Base-by-base conservation (phyloP, 2,888 invertebrate genomes). In the Chrysolina americana region DNA sequence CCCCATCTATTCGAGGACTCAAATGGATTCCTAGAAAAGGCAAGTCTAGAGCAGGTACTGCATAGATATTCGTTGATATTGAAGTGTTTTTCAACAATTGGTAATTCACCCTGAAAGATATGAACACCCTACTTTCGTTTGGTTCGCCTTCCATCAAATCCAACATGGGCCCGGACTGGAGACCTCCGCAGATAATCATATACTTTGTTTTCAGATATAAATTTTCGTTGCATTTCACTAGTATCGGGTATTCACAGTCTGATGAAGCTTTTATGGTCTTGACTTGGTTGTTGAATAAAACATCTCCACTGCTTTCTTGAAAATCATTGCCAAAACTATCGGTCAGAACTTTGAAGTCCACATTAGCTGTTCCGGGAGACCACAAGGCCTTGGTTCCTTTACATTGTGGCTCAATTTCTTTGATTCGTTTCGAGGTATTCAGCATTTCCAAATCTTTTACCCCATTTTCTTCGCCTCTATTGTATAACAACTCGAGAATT, bases 1-100 rank as follows among this genome's bases (percentile, higher is more conserved):
- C 66, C 0, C 97, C 97, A 89, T 96, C 95, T 90, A 98, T 93
- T 82, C 95, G 92, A 0, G 98, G 98, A n/a, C 98, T 98, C 84
- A 95, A 95, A 89, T 99, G 98, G 4, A 98, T 97, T 8, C 98
- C 98, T 53, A 99, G 90, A 88, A 99, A 99, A 68, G 98, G 98
- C 3, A 97, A 94, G 89, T 98, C 95, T 2, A 97, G 94, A 89
- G 98, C 96, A n/a, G 98, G 98, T 17, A 98, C 97, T 17, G 98
- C 98, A 88, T 99, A 99, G 83, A 99, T 96, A 86, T 99, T 99
- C 15, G 96, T 94, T 77, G 91, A 92, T 28, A 96, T 92, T 82
- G 97, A 96, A 71, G 92, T 91, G 53, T 93, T 92, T 65, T 92
- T 91, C 70, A 99, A 87, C 70, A 95, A 89, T 63, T 98, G 90